phyloP scores from a whole-genome alignment of 2,888 invertebrate species.

The Ptychoptera contaminata region DNA sequence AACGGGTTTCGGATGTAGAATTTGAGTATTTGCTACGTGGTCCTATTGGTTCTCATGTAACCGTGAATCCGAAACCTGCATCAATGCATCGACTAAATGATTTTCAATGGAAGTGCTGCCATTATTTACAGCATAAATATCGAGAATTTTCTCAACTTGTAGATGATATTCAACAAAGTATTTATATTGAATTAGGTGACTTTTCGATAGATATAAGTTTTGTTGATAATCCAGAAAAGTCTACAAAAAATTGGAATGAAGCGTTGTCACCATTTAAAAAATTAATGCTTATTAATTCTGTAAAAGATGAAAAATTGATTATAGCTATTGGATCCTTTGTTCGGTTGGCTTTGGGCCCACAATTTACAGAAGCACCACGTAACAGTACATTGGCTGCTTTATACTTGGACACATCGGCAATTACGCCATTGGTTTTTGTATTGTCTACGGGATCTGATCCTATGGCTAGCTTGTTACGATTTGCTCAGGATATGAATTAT shows the following conservation, averaged over 20 bases:
- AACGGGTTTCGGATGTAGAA: conserved; percentile 40
- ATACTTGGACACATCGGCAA: conserved; percentile 47
- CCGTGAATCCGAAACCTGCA: conserved; percentile 41
- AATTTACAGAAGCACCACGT: conserved; percentile 70
- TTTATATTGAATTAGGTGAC: conserved; percentile 42
- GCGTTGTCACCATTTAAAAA: conserved; percentile 58
- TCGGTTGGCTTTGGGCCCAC: conserved; percentile 52
- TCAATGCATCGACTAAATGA: conserved; percentile 34
- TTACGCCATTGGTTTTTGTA: conserved; percentile 71
- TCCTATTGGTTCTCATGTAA: conserved; percentile 39
- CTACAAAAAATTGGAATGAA: conserved; percentile 41
- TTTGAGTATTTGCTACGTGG: conserved; percentile 72
- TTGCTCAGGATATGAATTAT: conserved; percentile 60
- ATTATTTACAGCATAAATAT: conserved; percentile 45
- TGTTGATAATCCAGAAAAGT: neutral
- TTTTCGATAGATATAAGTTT: conserved; percentile 33
- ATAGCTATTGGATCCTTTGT: conserved; percentile 72
- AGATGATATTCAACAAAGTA: conserved; percentile 36
- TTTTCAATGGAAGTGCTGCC: conserved; percentile 49
- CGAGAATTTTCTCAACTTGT: conserved; percentile 36
- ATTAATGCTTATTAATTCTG: conserved; percentile 57
- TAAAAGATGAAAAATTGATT: conserved; percentile 67
- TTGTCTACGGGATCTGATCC: conserved; percentile 82
- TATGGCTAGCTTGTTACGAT: conserved; percentile 64
- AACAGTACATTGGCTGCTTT: conserved; percentile 26